Conservation (phyloP, 2,797 vertebrate species). For the Brotula barbata region DNA sequence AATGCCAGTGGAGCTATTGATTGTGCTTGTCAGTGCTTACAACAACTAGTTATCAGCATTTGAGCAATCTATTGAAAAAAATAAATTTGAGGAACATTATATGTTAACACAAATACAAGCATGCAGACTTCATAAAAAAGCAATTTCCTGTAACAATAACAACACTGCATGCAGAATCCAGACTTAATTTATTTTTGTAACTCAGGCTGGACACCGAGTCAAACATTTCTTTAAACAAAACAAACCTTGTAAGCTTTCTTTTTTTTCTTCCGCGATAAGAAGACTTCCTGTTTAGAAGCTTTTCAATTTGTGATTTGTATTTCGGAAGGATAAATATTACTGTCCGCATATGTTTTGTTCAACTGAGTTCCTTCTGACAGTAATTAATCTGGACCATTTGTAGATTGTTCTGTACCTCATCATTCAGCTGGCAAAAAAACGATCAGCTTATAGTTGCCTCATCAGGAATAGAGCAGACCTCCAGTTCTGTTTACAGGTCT, state of each 20-base stretch:
- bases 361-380: too few relatives aligned
- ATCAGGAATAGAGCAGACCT: too few relatives aligned
- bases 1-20: neutral
- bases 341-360: too few relatives aligned
- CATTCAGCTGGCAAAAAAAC: too few relatives aligned
- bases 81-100: constrained; percentile 16
- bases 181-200: constrained; percentile 10
- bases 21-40: constrained; percentile 5
- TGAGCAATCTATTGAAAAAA: constrained; percentile 32
- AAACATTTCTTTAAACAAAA: constrained; percentile 30
- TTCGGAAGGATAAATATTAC: too few relatives aligned
- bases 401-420: too few relatives aligned
- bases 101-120: constrained; percentile 31
- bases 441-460: too few relatives aligned
- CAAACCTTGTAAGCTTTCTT: neutral
- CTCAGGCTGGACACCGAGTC: constrained; percentile 4
- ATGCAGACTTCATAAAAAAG: constrained; percentile 44
- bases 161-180: constrained; percentile 42
- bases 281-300: too few relatives aligned
- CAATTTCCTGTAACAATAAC: constrained; percentile 9
- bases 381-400: too few relatives aligned
- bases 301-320: too few relatives aligned
- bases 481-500: too few relatives aligned
- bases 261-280: constrained; percentile 10
- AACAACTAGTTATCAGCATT: constrained; percentile 10